phyloP scores from a whole-genome alignment of 2,888 invertebrate species.

The Ectobius pallidus region DNA sequence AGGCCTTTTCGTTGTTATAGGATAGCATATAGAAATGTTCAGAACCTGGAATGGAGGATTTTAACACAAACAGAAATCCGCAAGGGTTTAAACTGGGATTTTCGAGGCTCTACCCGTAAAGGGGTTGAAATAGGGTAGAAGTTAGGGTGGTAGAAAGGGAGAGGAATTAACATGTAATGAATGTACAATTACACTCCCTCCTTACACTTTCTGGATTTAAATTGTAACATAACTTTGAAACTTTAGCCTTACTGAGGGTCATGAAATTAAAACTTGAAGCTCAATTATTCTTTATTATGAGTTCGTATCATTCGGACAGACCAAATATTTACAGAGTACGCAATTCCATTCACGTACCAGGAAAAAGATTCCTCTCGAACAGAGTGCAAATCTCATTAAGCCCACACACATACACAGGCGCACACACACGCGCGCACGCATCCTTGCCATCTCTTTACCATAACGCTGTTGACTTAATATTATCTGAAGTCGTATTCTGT shows the following conservation, averaged over 20 bases:
- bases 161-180: slow-evolving; percentile 20
- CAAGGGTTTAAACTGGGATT: slow-evolving; percentile 29
- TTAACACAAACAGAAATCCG: slow-evolving; percentile 13
- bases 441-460: no score
- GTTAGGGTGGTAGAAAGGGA: neutral
- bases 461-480: no score
- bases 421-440: no score
- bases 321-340: neutral
- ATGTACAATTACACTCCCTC: neutral
- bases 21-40: neutral
- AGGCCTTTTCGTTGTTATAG: no score
- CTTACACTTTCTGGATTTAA: slow-evolving; percentile 18
- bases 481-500: no score
- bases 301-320: no score
- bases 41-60: neutral
- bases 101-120: slow-evolving; percentile 8
- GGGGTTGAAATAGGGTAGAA: neutral
- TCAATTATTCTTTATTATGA: no score
- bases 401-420: no score
- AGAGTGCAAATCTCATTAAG: no score
- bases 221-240: slow-evolving; percentile 1
- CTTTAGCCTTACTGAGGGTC: neutral
- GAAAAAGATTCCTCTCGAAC: no score
- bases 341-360: neutral
- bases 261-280: neutral